Evolutionary conservation across 2,888 invertebrate species (phyloP), one percentile per base, ranked within the genome.

Genomic region (Dasypolia templi): DNA sequence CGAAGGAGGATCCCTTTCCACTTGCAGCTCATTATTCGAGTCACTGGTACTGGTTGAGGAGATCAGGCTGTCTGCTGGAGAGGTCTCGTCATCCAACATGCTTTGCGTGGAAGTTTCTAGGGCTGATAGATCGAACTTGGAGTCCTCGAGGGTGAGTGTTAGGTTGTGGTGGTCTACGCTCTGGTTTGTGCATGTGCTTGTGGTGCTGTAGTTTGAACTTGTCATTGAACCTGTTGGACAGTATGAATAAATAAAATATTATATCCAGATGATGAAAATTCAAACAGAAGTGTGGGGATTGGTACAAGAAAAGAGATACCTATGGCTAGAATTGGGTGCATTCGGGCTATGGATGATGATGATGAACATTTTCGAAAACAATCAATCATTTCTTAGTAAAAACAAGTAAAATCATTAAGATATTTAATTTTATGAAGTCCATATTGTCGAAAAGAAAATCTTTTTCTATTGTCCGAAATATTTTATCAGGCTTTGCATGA

Each of bases 51-150:
- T 97, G 2, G 96, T 96, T 0, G 96, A 96, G 53, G 97, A 97
- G 79, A 98, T 97, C 66, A 98, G 93, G 89, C 98, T 98, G 86
- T 98, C 98, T 0, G 98, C 98, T 22, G 98, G 98, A 0, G 98
- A 98, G 0, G 98, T 98, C 90, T 98, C 98, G 87, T 98, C 98
- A 82, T 98, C 98, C 46, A 98, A 95, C 49, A 98, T 93, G 75
- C 97, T 97, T 56, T 97, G 97, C 0, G 97, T 97, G 58, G 97
- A 97, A 29, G 97, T 97, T 79, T 97, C 97, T 64, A 97, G 95
- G 64, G 98, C 97, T 4, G 97, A 97, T 89, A 98, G 96, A 75
- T 98, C 98, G 86, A 98, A 98, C 87, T 98, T 98, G 3, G 97
- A 97, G 90, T 98, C 98, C 88, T 98, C 98, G 53, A 98, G 96